Percentiles rank a stretch among this genome's conserved stretches.
Evolutionary conservation across 2,113 vertebrate genomes (phyloP).

Genomic region (Pseudopipra pipra): DNA sequence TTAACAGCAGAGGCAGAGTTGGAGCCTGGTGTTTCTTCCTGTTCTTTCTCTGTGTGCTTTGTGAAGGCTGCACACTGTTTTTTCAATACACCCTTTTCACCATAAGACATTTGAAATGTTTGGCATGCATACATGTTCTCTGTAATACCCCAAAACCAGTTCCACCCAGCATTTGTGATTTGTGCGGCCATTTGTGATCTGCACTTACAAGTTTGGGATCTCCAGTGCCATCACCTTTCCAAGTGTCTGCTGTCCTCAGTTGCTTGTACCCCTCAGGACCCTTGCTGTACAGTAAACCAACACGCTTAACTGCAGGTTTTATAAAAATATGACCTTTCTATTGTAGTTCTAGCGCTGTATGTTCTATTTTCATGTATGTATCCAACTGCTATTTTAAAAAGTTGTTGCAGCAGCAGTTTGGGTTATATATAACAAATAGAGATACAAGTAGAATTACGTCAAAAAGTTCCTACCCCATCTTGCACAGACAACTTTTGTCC

Average conservation of each 20-base stretch:
- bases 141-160: background rate
- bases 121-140: fast-evolving
- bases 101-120: background rate
- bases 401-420: background rate
- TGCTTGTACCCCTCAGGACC: background rate
- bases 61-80: fast-evolving
- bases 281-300: background rate
- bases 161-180: background rate
- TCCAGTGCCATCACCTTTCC: background rate
- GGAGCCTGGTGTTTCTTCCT: background rate
- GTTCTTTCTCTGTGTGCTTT: background rate
- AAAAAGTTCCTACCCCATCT: background rate
- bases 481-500: background rate
- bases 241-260: background rate
- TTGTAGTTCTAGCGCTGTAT: background rate
- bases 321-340: background rate
- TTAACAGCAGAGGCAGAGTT: background rate
- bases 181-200: background rate
- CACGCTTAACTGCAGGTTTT: background rate
- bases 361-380: background rate
- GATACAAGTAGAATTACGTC: background rate
- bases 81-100: background rate
- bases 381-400: background rate
- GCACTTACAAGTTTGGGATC: background rate
- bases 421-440: background rate